Evolutionary conservation across 1,140 invertebrate species (phyloP).

Genomic region (Drosophila pachea): DNA sequence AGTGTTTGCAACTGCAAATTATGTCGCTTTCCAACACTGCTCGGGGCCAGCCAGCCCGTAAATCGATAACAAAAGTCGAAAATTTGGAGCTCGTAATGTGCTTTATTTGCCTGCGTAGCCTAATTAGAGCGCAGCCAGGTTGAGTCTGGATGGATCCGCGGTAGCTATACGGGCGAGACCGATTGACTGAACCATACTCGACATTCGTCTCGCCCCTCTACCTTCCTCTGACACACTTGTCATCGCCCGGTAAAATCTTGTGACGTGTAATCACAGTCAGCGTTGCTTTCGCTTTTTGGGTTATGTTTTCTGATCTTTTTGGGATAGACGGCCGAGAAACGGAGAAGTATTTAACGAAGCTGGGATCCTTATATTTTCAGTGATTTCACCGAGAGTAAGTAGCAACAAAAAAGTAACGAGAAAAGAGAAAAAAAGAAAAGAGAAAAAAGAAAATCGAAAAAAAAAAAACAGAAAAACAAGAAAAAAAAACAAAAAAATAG

Average conservation of each 20-base stretch:
- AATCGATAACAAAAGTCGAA: neutral
- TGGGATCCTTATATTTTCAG: slow-evolving; percentile 5
- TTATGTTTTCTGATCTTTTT: neutral
- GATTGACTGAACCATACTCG: too few relatives aligned
- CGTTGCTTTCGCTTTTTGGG: neutral
- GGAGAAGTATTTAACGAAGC: neutral
- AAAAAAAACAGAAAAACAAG: neutral
- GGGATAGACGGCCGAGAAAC: neutral
- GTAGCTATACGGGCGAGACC: too few relatives aligned
- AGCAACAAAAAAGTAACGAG: too few relatives aligned
- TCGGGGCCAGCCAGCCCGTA: neutral
- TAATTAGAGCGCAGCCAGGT: too few relatives aligned
- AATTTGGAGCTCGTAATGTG: too few relatives aligned
- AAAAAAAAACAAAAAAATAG: neutral
- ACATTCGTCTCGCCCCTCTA: too few relatives aligned
- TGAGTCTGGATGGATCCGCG: too few relatives aligned
- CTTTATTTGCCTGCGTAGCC: too few relatives aligned
- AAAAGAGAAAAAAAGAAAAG: neutral
- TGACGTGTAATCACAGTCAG: neutral
- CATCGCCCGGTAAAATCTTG: too few relatives aligned
- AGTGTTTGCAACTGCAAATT: slow-evolving; percentile 4
- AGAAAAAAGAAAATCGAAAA: neutral
- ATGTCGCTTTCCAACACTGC: slow-evolving; percentile 6
- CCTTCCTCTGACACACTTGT: too few relatives aligned
- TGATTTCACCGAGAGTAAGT: neutral